A percentile compares a stretch with the other conserved stretches of the same genome.
phyloP scores from a whole-genome alignment of 2,888 invertebrate species.

The Penaeus monodon region DNA sequence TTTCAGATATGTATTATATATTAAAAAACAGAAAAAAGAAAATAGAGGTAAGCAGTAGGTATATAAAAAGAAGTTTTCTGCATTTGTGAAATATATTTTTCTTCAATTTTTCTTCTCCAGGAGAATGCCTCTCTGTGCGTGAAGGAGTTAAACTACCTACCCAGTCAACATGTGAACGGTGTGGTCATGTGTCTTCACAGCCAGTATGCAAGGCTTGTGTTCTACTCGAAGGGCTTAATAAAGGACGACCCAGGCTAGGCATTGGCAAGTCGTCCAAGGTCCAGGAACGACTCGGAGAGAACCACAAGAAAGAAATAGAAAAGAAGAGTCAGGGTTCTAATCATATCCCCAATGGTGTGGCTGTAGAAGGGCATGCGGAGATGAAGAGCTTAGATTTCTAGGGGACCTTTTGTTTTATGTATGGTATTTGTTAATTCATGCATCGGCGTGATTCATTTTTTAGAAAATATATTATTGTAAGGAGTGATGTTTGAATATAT shows the following conservation, averaged over 20 bases:
- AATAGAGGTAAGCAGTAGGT: too few relatives aligned
- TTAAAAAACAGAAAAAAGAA: too few relatives aligned
- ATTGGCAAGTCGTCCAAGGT: conserved; percentile 82
- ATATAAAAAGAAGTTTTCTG: too few relatives aligned
- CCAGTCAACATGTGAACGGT: conserved; percentile 84
- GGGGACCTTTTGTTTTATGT: too few relatives aligned
- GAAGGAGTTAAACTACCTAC: conserved; percentile 85
- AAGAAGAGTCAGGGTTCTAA: not conserved
- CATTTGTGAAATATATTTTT: not conserved
- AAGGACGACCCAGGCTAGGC: conserved; percentile 90
- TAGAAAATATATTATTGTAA: too few relatives aligned
- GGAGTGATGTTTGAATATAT: too few relatives aligned
- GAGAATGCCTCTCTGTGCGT: conserved; percentile 85
- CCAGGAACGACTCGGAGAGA: conserved; percentile 32
- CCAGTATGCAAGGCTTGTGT: conserved; percentile 96
- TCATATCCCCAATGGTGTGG: not conserved
- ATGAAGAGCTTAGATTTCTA: too few relatives aligned
- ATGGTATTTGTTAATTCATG: too few relatives aligned
- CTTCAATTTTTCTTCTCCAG: conserved; percentile 77
- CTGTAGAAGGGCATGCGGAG: not conserved
- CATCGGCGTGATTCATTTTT: too few relatives aligned
- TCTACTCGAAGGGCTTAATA: conserved; percentile 93
- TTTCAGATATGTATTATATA: not conserved
- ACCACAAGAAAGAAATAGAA: not conserved
- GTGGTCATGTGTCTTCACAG: conserved; percentile 89